Base-by-base conservation (phyloP, 1,140 invertebrate species). In the Drosophila equinoxialis region DNA sequence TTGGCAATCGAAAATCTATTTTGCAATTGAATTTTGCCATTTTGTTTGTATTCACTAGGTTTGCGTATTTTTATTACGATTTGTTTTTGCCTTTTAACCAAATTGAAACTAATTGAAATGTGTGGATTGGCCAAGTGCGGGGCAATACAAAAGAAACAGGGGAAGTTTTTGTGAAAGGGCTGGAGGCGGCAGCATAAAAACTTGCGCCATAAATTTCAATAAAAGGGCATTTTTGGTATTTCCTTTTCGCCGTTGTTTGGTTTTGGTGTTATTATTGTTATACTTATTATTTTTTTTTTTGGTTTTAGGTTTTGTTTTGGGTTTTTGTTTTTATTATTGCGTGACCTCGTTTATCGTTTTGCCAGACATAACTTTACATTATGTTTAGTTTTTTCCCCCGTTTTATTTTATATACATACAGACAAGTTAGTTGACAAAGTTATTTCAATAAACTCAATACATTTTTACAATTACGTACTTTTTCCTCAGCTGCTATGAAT, bases 91-190 rank as follows among this genome's bases (percentile, higher is more conserved):
- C 69, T 71, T 77, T 86, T 82, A 76, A 65, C 74, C 73, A 86
- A 86, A 86, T 87, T 83, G 70, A 82, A 86, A 87, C 83, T 86
- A 86, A 86, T 86, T 86, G 84, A 87, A 87, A 79, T 80, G 77
- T 83, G 70, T 77, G 65, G 65, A 80, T 39, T 23, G 45, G 51
- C 17, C 45, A 61, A 42, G 59, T 30, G 69, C 45, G 48, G 45
- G 45, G 35, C 11, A 39, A 39, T 2, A 26, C 23, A 26, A 11
- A 39, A 39, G 37, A 39, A 13, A 4, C 3, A 37, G 37, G 10
- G 11, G 4, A 3, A 10, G 45, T 11, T 37, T 37, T 0, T 5
- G 35, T 37, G 35, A 5, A 41, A 20, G 37, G 14, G 26, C 11
- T 60, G 42, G 64, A 42, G 62, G 69, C 42, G 48, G 45, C 26